phyloP scores from a whole-genome alignment of 2,113 vertebrate species.

The Salvelinus namaycush region DNA sequence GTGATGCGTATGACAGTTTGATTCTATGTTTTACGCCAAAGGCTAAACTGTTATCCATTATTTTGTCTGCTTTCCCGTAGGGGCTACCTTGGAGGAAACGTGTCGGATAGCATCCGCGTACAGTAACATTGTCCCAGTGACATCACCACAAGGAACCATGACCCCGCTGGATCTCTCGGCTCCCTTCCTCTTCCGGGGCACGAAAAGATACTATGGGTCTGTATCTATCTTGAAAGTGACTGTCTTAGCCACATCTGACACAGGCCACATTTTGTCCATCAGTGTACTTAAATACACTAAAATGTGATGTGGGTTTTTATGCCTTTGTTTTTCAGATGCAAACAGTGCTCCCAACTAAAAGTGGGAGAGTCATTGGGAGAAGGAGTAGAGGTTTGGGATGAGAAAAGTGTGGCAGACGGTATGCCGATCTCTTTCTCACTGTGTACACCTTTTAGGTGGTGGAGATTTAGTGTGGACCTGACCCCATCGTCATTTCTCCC shows the following conservation, averaged over 20 bases:
- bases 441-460: not conserved
- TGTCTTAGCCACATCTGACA: too few relatives aligned
- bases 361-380: conserved; percentile 42
- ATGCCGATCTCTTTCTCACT: not conserved
- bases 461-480: too few relatives aligned
- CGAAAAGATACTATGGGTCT: conserved; percentile 84
- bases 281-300: too few relatives aligned
- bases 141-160: conserved; percentile 70
- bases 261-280: too few relatives aligned
- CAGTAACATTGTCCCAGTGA: conserved; percentile 84
- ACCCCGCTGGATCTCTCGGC: conserved; percentile 79
- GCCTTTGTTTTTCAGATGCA: conserved; percentile 61
- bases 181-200: conserved; percentile 86
- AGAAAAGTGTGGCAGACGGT: conserved; percentile 66
- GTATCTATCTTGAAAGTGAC: conserved; percentile 12
- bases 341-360: conserved; percentile 54
- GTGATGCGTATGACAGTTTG: not conserved
- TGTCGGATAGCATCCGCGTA: conserved; percentile 72
- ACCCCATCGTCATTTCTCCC: too few relatives aligned
- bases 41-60: not conserved
- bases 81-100: conserved; percentile 79
- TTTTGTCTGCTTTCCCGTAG: conserved; percentile 58
- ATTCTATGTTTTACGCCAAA: not conserved
- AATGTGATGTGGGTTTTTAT: too few relatives aligned
- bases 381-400: conserved; percentile 43